Conservation (phyloP, 2,113 vertebrate genomes). For the Nannobrachium achirus region DNA sequence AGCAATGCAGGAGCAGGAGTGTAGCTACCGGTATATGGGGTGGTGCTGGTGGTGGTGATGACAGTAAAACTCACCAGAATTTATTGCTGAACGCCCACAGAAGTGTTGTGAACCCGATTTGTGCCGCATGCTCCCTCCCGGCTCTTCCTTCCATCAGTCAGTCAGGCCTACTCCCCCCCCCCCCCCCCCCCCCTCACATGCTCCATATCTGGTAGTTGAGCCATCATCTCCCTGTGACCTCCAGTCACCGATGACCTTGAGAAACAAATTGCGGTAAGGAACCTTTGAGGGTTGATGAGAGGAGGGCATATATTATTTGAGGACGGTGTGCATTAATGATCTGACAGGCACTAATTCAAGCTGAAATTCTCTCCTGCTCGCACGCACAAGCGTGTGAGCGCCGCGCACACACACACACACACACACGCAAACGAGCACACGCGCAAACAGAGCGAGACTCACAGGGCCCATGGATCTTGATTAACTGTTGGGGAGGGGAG, state of each 20-base stretch:
- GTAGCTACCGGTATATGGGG: background rate
- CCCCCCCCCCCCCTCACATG: background rate
- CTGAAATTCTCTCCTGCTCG: slow-evolving; percentile 34
- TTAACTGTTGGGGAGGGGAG: slow-evolving; percentile 52
- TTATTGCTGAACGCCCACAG: too few relatives aligned
- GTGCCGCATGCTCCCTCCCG: too few relatives aligned
- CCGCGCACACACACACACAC: slow-evolving; percentile 10
- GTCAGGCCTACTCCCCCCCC: background rate
- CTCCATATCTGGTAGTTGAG: background rate
- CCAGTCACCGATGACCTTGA: slow-evolving; percentile 47
- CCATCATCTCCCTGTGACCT: slow-evolving; percentile 44
- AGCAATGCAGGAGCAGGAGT: background rate
- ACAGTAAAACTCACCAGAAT: background rate
- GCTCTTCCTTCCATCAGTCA: background rate
- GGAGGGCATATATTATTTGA: slow-evolving; percentile 53
- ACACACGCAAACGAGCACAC: slow-evolving; percentile 10
- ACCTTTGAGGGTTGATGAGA: slow-evolving; percentile 49
- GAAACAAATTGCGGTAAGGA: slow-evolving; percentile 41
- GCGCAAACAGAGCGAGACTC: slow-evolving; percentile 14
- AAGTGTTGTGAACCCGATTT: too few relatives aligned
- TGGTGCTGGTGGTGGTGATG: background rate
- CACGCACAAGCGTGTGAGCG: too few relatives aligned
- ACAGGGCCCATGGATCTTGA: slow-evolving; percentile 69
- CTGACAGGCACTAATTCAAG: slow-evolving; percentile 63
- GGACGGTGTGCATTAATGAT: slow-evolving; percentile 49